Conservation (phyloP, 2,888 invertebrate species). For the Nudaria mundana region DNA sequence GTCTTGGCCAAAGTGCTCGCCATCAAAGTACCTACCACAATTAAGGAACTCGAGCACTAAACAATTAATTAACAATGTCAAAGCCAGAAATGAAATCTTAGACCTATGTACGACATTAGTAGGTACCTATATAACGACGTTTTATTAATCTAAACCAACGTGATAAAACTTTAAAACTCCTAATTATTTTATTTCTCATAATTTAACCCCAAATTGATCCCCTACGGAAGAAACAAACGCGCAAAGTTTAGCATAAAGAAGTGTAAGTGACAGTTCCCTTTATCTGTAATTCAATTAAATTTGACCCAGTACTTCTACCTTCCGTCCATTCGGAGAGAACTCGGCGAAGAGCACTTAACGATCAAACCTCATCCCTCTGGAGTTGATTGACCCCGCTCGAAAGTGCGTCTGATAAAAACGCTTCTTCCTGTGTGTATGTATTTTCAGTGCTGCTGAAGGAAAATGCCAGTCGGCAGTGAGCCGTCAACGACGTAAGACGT, state of each 20-base stretch:
- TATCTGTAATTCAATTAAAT: slow-evolving; percentile 17
- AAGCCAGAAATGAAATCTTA: too few relatives aligned
- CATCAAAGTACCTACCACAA: too few relatives aligned
- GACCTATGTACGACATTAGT: too few relatives aligned
- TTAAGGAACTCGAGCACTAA: too few relatives aligned
- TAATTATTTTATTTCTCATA: background rate
- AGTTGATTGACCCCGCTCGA: slow-evolving; percentile 63
- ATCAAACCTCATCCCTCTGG: slow-evolving; percentile 52
- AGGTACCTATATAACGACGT: too few relatives aligned
- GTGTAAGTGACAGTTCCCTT: slow-evolving; percentile 1
- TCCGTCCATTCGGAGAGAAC: slow-evolving; percentile 11
- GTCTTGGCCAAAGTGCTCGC: too few relatives aligned
- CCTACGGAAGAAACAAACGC: background rate
- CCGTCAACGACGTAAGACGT: slow-evolving; percentile 43
- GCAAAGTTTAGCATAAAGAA: background rate
- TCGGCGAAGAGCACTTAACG: slow-evolving; percentile 40
- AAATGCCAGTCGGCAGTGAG: slow-evolving; percentile 58
- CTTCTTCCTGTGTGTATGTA: slow-evolving; percentile 52
- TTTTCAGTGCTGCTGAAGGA: slow-evolving; percentile 56
- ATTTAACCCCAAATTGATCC: too few relatives aligned
- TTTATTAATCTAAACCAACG: background rate
- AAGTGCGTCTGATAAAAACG: slow-evolving; percentile 61
- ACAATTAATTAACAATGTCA: too few relatives aligned
- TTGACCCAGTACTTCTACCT: slow-evolving; percentile 19
- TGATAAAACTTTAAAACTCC: background rate